These are phyloP conservation scores for Pelusios castaneus DNA, from an alignment of 2,113 vertebrate species.

Conservation along the genomic window DNA sequence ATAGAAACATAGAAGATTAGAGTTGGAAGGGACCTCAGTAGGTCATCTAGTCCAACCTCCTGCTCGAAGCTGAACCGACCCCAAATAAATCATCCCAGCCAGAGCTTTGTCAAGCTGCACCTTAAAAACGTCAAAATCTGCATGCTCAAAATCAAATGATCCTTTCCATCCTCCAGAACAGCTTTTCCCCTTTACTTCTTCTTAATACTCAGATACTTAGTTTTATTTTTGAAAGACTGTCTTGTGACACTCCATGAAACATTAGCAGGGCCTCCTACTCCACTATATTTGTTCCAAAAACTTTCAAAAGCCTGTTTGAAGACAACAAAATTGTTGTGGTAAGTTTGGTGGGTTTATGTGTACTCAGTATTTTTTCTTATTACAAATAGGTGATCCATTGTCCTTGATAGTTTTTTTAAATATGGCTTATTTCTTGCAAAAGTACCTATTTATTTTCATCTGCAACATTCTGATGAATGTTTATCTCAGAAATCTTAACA, in stretches of 20 bases:
- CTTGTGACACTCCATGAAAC: not conserved
- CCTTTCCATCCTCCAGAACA: not conserved
- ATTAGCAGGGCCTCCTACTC: not conserved
- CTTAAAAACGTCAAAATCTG: not conserved
- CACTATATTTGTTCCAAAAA: not conserved
- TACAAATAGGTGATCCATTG: not conserved
- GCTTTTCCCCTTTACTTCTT: not conserved
- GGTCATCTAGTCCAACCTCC: too few species aligned
- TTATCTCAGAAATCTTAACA: not conserved
- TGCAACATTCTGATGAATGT: not conserved
- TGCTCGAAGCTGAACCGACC: too few species aligned
- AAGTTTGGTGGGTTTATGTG: not conserved
- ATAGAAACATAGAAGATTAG: too few species aligned
- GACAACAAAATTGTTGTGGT: not conserved
- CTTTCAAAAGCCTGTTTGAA: not conserved
- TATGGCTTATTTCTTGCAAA: not conserved
- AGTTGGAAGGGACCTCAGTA: too few species aligned
- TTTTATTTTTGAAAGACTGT: not conserved
- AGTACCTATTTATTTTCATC: not conserved
- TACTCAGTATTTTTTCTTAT: not conserved
- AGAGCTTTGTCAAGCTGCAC: too few species aligned
- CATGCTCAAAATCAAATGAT: not conserved
- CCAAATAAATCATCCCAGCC: too few species aligned
- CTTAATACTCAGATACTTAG: not conserved
- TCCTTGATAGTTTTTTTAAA: not conserved